Percentiles rank a stretch among this genome's conserved stretches.
Evolutionary conservation across 2,113 vertebrate genomes (phyloP).

Genomic region (Zapornia atra): DNA sequence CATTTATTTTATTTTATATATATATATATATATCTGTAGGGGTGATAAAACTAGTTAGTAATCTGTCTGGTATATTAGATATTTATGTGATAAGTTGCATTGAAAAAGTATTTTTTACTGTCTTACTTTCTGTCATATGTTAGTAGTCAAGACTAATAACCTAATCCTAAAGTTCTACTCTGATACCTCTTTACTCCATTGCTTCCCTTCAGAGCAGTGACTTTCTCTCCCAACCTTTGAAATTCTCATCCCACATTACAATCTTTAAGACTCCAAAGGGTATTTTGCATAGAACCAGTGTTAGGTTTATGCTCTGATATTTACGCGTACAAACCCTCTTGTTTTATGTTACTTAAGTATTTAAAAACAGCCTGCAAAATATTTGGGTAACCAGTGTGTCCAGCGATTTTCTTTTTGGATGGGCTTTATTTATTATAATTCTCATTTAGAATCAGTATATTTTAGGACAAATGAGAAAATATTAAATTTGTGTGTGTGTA

Average conservation of each 20-base stretch:
- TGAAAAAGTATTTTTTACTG: neutral
- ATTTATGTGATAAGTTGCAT: neutral
- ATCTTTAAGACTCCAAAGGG: neutral
- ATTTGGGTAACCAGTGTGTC: neutral
- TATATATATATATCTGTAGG: neutral
- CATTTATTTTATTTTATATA: neutral
- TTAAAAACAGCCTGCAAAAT: neutral
- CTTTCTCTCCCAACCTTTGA: neutral
- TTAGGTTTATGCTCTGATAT: neutral
- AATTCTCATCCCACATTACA: neutral
- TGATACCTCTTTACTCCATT: neutral
- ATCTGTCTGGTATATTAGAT: neutral
- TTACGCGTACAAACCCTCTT: neutral
- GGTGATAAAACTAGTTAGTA: neutral
- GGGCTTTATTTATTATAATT: neutral
- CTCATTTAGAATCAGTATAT: neutral
- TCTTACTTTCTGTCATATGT: fast-evolving
- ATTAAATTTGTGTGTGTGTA: neutral
- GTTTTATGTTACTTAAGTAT: neutral
- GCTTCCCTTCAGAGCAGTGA: neutral
- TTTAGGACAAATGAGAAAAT: neutral
- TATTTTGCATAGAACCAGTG: neutral
- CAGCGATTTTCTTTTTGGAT: neutral
- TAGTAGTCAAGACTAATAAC: neutral
- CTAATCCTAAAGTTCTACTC: neutral